Base-by-base conservation (phyloP, 2,888 invertebrate species). In the Erpobdella octoculata region DNA sequence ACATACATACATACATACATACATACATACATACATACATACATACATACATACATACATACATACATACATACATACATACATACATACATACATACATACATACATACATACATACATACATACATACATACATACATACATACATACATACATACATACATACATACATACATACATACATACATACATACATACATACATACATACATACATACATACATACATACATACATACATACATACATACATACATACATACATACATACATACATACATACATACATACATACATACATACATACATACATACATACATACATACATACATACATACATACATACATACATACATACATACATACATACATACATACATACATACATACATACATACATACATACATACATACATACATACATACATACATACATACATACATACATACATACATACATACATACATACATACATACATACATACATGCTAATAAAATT, bases 51-150 rank as follows among this genome's bases (percentile, higher is more conserved):
- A 64, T 62, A 64, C 33, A 67, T 48, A 48, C 53, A 1, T 67
- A 21, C 53, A 67, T 71, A 53, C 21, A 31, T 69, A 48, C 36
- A 66, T 71, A 66, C 53, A 67, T 65, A 65, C 28, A 41, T 41
- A n/a, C 46, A 41, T 41, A 41, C 46, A 41, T 41, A 41, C 46
- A 12, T 41, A n/a, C 46, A 33, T 31, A 21, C 61, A 59, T 25
- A 12, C 28, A 21, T 21, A 21, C 61, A 59, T 15, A 59, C 21
- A 41, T 41, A 41, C 46, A 41, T 41, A 41, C 46, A 41, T 41
- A 15, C 46, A 41, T 41, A 15, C 46, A 41, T 41, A 41, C 46
- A 41, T 41, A n/a, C 46, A 41, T 41, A n/a, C 46, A 41, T 41
- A n/a, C 46, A 41, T 41, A n/a, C 46, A 41, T 41, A 41, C 46